Conservation (phyloP, 1,140 invertebrate genomes). For the Zaprionus capensis region DNA sequence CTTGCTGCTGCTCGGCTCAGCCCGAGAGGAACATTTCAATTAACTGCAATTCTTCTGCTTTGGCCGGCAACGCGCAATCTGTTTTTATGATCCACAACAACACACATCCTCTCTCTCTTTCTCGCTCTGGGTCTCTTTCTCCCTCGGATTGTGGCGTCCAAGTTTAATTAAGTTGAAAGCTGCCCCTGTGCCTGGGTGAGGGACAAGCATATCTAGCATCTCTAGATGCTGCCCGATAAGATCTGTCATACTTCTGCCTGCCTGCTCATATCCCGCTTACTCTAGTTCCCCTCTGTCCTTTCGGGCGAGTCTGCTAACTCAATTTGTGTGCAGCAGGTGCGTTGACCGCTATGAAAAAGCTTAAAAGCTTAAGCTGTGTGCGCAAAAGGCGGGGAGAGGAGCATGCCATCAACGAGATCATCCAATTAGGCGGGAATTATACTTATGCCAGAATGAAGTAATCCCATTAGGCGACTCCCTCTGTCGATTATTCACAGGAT, state of each 20-base stretch:
- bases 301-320: conserved; percentile 50
- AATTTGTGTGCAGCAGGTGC: conserved; percentile 66
- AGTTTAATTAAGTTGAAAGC: conserved; percentile 78
- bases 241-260: conserved; percentile 55
- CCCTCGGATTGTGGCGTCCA: conserved; percentile 48
- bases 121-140: conserved; percentile 8
- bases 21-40: conserved; percentile 80
- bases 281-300: conserved; percentile 10
- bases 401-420: conserved; percentile 38
- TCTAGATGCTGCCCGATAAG: conserved; percentile 73
- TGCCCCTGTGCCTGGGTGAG: conserved; percentile 48
- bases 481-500: background rate
- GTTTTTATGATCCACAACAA: conserved; percentile 68
- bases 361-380: conserved; percentile 29
- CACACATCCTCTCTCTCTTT: background rate
- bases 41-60: conserved; percentile 81
- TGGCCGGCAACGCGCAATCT: conserved; percentile 56
- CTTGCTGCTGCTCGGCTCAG: conserved; percentile 4
- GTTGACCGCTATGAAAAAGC: conserved; percentile 45
- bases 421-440: conserved; percentile 16
- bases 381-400: background rate
- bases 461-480: conserved; percentile 8
- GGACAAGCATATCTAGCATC: conserved; percentile 73
- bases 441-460: background rate
- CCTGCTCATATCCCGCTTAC: background rate